Evolutionary conservation across 2,888 invertebrate species (phyloP), one percentile per base, ranked within the genome.

Genomic region (Luperina nickerlii): DNA sequence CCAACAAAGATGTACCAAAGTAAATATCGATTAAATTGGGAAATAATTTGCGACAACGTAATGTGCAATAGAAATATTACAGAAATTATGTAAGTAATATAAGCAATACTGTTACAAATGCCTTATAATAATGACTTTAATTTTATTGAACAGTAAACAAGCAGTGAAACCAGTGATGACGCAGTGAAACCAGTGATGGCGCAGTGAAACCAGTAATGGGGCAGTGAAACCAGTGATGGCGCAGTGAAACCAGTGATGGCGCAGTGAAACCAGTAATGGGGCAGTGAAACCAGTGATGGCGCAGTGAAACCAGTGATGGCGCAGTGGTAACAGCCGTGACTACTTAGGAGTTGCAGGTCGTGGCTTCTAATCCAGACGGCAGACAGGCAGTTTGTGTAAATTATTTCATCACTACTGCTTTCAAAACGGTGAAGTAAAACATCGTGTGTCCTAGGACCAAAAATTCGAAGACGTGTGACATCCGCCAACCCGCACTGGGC

Each of bases 11-110:
- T 74, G 76, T 84, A 48, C 48, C 63, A 87, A 79, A 20, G 13
- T 45, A 38, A 74, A 71, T 79, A 79, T 71, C 62, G 84, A 84
- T 80, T 51, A 13, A 2, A 48, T 87, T 84, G 18, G 24, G 65
- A 15, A 87, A 85, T 69, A 69, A 74, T 84, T 83, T 68, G 66
- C 78, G 69, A 78, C 74, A 75, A 54, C 11, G 18, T 48, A 42
- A 42, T 42, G 45, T 66, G 57, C 15, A 69, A 82, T 76, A 38
- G 42, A 70, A 24, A 45, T 78, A 66, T 87, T 76, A 83, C 71
- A 51, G 9, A 32, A 24, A 38, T 84, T 27, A 24, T 72, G n/a
- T 27, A 57, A 51, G 27, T 71, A 18, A 45, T 84, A 24, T 32
- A 66, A 45, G 48, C 20, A 60, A 84, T 9, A 45, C 3, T 32